phyloP scores from a whole-genome alignment of 1,140 invertebrate genomes.

The Euwallacea similis region DNA sequence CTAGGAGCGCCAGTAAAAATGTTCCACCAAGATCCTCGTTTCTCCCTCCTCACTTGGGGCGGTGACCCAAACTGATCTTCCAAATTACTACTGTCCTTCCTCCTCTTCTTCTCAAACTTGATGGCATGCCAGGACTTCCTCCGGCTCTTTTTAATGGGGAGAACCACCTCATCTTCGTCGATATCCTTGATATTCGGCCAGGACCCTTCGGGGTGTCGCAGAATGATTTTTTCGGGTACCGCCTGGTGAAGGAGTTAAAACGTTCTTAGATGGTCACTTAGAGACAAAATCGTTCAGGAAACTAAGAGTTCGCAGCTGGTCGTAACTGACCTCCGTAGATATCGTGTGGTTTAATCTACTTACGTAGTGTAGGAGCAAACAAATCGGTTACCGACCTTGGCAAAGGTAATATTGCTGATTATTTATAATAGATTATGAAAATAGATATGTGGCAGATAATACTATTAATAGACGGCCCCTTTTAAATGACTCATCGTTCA shows the following conservation, averaged over 20 bases:
- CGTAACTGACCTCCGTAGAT: too few species aligned
- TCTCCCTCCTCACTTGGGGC: constrained; percentile 64
- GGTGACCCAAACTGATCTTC: constrained; percentile 38
- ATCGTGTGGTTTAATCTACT: too few species aligned
- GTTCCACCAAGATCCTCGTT: constrained; percentile 83
- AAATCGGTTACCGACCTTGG: too few species aligned
- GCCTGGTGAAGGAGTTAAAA: constrained; percentile 19
- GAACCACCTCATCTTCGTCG: constrained; percentile 47
- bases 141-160: constrained; percentile 54
- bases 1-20: constrained; percentile 76
- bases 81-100: constrained; percentile 62
- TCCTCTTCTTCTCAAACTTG: constrained; percentile 66
- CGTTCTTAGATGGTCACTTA: background rate
- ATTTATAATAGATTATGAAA: too few species aligned
- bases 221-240: constrained; percentile 35
- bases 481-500: too few species aligned
- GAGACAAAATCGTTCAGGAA: constrained; percentile 1
- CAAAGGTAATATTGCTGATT: too few species aligned
- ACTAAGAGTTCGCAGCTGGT: background rate
- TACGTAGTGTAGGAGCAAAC: too few species aligned
- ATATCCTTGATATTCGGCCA: constrained; percentile 53
- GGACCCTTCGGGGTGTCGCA: constrained; percentile 54
- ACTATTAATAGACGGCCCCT: too few species aligned
- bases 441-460: too few species aligned
- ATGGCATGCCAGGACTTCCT: constrained; percentile 74